phyloP scores from a whole-genome alignment of 2,113 vertebrate species.

The Salvator merianae region DNA sequence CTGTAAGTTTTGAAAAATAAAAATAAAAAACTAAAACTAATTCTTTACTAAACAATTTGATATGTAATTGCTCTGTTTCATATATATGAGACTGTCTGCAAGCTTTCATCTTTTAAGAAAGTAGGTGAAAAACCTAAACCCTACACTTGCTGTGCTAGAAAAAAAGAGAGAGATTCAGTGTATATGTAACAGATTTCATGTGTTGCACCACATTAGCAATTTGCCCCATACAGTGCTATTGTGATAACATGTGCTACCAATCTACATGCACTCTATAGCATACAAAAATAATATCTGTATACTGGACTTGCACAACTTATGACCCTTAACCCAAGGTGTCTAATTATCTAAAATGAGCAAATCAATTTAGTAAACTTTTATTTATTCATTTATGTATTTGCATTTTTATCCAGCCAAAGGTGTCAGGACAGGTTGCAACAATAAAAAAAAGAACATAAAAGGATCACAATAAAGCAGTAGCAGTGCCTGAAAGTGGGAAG shows the following conservation, averaged over 20 bases:
- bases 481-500: no score
- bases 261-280: not conserved
- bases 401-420: no score
- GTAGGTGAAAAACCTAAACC: not conserved
- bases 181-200: not conserved
- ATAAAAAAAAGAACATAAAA: no score
- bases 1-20: conserved; percentile 55
- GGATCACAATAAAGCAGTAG: no score
- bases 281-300: not conserved
- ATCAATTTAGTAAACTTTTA: no score
- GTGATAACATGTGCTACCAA: no score
- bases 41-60: conserved; percentile 71
- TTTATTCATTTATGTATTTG: no score
- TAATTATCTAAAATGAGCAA: not conserved
- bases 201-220: not conserved
- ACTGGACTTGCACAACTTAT: not conserved
- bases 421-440: no score
- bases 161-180: not conserved
- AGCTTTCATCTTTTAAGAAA: conserved; percentile 37
- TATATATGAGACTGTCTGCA: conserved; percentile 47
- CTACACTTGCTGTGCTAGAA: not conserved
- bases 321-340: not conserved
- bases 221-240: not conserved
- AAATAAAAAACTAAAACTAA: conserved; percentile 49
- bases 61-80: conserved; percentile 70